Conservation (phyloP, 2,113 vertebrate genomes). For the Oceanites oceanicus region DNA sequence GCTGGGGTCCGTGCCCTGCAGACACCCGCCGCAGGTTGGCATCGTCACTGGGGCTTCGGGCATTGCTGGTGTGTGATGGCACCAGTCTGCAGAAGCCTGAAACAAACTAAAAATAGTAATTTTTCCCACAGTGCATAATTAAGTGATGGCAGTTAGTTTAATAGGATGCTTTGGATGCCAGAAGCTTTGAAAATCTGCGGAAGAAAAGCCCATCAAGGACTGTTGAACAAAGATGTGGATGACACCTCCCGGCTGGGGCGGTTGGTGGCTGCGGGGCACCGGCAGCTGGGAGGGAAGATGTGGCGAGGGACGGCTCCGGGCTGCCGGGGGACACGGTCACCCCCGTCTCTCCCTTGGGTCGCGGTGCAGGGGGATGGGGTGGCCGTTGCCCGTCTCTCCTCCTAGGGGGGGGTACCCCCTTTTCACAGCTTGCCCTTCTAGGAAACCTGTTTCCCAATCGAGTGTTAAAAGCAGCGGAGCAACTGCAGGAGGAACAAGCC, state of each 20-base stretch:
- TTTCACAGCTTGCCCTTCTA: neutral
- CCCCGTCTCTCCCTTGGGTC: neutral
- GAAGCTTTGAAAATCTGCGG: neutral
- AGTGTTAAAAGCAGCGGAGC: neutral
- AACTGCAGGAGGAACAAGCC: neutral
- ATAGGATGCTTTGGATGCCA: neutral
- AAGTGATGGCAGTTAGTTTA: neutral
- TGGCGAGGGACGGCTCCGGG: neutral
- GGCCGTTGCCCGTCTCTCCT: neutral
- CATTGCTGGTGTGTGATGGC: neutral
- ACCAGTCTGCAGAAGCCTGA: neutral
- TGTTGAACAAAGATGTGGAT: neutral
- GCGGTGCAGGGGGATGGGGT: neutral
- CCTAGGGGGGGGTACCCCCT: rapidly evolving
- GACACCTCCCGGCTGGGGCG: neutral
- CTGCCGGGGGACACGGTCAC: neutral
- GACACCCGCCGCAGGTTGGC: neutral
- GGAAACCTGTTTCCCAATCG: neutral
- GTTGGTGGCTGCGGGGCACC: neutral
- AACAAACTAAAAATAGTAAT: rapidly evolving
- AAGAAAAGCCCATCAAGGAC: rapidly evolving
- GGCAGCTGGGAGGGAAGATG: neutral
- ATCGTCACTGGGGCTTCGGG: neutral
- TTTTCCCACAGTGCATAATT: neutral
- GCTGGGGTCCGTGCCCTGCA: neutral